Evolutionary conservation across 2,113 vertebrate species (phyloP), one percentile per base, ranked within the genome.

Genomic region (Pseudonaja textilis): DNA sequence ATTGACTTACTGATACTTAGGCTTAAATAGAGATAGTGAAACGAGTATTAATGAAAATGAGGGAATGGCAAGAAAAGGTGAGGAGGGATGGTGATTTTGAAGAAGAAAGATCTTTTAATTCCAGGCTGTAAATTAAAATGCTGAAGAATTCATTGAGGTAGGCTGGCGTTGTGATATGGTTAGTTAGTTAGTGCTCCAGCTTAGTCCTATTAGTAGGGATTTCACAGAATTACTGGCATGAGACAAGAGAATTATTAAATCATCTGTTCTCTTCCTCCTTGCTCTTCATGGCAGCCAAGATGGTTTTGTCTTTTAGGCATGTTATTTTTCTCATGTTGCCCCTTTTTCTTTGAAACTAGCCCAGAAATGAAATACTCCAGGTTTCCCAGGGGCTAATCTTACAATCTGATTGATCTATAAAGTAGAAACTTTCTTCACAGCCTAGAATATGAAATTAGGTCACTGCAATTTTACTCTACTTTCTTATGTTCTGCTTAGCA

Each of bases 361-460:
- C 92, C 94, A 92, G 89, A 20, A 90, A 95, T 54, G 89, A 94
- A 92, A 88, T 96, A 93, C 92, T 90, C 92, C 94, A 94, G 92
- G 92, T 95, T 96, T 93, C 94, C 88, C 93, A 61, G 81, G 94
- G 88, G 90, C 86, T 42, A 93, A 86, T 57, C 0, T 94, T 93
- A 94, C 22, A 1, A 91, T 93, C 69, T 89, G 93, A 96, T 96
- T 96, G 94, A 96, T 95, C 92, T 93, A 39, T 0, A 93, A 94
- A 91, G 29, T 93, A 96, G 94, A 89, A 94, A 89, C 91, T 0
- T 0, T 95, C 94, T 93, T 94, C 91, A 89, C 93, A 95, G 94
- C 93, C 95, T 94, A 96, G 94, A 96, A 93, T 94, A 95, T 85
- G 93, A 95, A 97, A 96, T 96, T 93, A 96, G 95, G 93, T 94